phyloP scores from a whole-genome alignment of 2,888 invertebrate genomes.

The Unio delphinus region DNA sequence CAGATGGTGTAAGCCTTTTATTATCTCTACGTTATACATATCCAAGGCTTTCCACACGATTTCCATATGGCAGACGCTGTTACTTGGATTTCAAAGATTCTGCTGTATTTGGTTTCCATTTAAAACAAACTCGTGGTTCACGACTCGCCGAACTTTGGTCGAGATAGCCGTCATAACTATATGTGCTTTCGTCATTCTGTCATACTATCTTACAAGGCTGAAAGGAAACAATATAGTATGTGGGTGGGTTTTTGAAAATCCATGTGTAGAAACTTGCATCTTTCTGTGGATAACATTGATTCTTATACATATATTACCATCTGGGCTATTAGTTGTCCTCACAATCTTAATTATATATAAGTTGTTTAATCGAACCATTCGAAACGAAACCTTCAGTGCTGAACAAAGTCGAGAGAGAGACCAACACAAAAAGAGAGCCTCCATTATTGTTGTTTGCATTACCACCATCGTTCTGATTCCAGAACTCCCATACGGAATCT shows the following conservation, averaged over 20 bases:
- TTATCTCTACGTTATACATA: conserved; percentile 14
- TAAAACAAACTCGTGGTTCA: too few relatives aligned
- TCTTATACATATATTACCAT: conserved; percentile 24
- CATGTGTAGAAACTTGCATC: conserved; percentile 11
- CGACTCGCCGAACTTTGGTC: too few relatives aligned
- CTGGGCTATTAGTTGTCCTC: conserved; percentile 18
- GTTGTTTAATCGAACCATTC: too few relatives aligned
- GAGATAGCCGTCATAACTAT: too few relatives aligned
- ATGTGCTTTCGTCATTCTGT: conserved; percentile 21
- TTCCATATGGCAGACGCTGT: conserved; percentile 35
- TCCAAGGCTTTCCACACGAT: conserved; percentile 30
- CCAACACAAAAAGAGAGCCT: conserved; percentile 21
- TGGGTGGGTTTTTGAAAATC: conserved; percentile 10
- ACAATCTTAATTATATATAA: too few relatives aligned
- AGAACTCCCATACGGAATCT: conserved; percentile 31
- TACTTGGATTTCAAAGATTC: conserved; percentile 32
- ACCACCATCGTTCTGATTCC: conserved; percentile 19
- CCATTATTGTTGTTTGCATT: conserved; percentile 25
- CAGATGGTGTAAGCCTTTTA: conserved; percentile 6
- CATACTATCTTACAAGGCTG: conserved; percentile 11
- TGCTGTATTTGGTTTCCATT: conserved; percentile 23
- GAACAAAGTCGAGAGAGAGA: conserved; percentile 8
- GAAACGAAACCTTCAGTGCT: too few relatives aligned
- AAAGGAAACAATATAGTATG: conserved; percentile 5
- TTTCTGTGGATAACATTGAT: conserved; percentile 18